These are phyloP conservation scores for Dryobotodes eremita DNA, from an alignment of 2,888 invertebrate genomes.

Conservation along the genomic window DNA sequence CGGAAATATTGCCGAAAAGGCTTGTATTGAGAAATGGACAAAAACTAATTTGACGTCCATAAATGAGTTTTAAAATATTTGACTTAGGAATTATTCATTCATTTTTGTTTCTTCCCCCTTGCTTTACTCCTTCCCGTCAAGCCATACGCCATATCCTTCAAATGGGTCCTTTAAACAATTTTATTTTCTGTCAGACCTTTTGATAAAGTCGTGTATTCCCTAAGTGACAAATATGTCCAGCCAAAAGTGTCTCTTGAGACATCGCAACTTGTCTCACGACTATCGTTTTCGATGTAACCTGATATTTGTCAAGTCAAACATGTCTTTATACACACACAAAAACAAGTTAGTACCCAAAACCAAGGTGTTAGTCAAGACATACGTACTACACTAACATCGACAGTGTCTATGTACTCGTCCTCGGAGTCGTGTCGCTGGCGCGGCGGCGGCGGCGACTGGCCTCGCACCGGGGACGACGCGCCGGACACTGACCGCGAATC, in stretches of 20 bases:
- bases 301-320: not conserved
- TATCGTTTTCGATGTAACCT: too few species aligned
- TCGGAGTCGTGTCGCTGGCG: slow-evolving; percentile 92
- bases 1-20: too few species aligned
- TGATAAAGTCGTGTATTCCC: too few species aligned
- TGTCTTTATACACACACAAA: not conserved
- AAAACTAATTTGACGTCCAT: too few species aligned
- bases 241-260: not conserved
- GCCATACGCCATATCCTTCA: too few species aligned
- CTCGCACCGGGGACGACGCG: slow-evolving; percentile 84
- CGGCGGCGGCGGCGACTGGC: slow-evolving; percentile 72
- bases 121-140: too few species aligned
- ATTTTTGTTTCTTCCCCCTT: too few species aligned
- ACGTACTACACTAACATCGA: slow-evolving; percentile 92
- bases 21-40: too few species aligned
- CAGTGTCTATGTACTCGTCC: slow-evolving; percentile 95
- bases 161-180: too few species aligned
- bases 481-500: slow-evolving; percentile 94
- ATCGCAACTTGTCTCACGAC: not conserved
- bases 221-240: not conserved
- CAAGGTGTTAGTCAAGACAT: slow-evolving; percentile 50
- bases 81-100: too few species aligned
- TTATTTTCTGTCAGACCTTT: too few species aligned
- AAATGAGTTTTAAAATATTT: too few species aligned
- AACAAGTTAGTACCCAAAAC: slow-evolving; percentile 48